These are phyloP conservation scores for Lerema accius DNA, from an alignment of 1,140 invertebrate genomes.

Conservation along the genomic window DNA sequence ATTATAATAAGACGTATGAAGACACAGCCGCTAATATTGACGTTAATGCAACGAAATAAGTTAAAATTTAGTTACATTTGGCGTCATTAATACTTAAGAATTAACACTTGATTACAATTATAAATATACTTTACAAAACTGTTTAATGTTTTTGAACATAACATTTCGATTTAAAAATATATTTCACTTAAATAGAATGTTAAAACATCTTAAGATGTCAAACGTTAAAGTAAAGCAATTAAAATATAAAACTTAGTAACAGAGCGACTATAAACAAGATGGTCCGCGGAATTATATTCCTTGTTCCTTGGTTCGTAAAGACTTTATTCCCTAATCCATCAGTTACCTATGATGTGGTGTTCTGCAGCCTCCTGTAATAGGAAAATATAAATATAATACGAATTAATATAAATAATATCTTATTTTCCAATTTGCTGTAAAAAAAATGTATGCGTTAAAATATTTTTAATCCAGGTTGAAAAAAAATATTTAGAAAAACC, in stretches of 20 bases:
- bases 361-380: slow-evolving; percentile 67
- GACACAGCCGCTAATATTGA: no score
- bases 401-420: no score
- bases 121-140: slow-evolving; percentile 1
- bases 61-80: no score
- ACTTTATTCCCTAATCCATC: slow-evolving; percentile 22
- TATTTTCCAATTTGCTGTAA: no score
- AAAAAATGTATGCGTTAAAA: no score
- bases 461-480: no score
- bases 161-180: background rate
- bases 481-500: no score
- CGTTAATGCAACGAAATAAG: no score
- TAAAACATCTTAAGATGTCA: background rate
- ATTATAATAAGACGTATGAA: no score
- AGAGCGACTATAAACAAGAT: slow-evolving; percentile 12
- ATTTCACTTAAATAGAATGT: background rate
- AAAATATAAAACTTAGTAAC: slow-evolving; percentile 21
- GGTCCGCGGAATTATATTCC: slow-evolving; percentile 40
- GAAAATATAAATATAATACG: no score
- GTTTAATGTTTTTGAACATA: background rate
- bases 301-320: slow-evolving; percentile 27
- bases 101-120: background rate
- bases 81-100: no score
- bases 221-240: background rate
- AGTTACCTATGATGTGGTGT: slow-evolving; percentile 74